Base-by-base conservation (phyloP, 2,797 vertebrate genomes). In the Pangasius macronema region DNA sequence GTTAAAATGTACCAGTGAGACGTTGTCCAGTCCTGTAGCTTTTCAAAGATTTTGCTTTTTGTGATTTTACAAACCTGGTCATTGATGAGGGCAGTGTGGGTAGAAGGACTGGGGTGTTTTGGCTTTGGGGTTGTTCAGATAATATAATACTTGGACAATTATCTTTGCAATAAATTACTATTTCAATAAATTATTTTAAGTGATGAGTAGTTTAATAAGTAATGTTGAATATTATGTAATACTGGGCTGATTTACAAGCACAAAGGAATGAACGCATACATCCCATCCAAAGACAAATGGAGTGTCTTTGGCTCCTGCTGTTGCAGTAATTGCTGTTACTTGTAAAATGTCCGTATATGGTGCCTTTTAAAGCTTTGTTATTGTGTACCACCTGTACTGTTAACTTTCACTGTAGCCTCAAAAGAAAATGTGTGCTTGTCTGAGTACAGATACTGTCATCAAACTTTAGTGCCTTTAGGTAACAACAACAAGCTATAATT, bases 291-390 rank as follows among this genome's bases (percentile, higher is more conserved):
- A 16, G 27, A 36, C n/a, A 59, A 24, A 80, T 59, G 22, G 16
- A 16, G 5, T 33, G 42, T 51, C 61, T 67, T 83, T 67, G 42
- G 46, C 9, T 51, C 16, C 27, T 68, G 46, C 9, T 83, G 61
- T 33, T 5, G 42, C 39, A 82, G 39, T 49, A 82, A 82, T 65
- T 46, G 49, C 30, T 36, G 75, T 46, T 57, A 8, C 46, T 55
- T 9, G 42, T 24, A 80, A 80, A 87, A 36, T 61, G 27, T 22
- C 72, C 53, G 14, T 80, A 59, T 36, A 24, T n/a, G 13, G 2
- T 70, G 33, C 5, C 14, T n/a, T 80, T 51, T 63, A 77, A 76
- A 83, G 42, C 39, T 55, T 83, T 83, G 13, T 68, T 39, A 79
- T 59, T 77, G 61, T n/a, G 20, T n/a, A 46, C 6, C 73, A 84